Percentiles rank a stretch among this genome's conserved stretches.
Conservation (phyloP, 1,140 invertebrate genomes). For the Brachionus calyciflorus region DNA sequence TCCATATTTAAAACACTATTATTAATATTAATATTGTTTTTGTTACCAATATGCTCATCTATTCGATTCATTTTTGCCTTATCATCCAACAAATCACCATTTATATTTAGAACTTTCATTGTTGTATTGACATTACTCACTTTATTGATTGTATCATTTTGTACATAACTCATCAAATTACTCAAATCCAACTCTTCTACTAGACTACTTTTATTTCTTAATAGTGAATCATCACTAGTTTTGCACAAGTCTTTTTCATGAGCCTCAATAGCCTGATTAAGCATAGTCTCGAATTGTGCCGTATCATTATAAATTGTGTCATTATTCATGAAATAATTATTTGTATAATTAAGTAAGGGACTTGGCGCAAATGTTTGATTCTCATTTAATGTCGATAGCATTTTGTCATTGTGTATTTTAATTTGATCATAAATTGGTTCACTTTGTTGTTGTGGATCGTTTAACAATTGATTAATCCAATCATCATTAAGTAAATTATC, state of each 20-base stretch:
- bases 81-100: no score
- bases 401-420: constrained; percentile 8
- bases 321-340: neutral
- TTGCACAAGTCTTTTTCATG: constrained; percentile 8
- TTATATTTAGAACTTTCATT: no score
- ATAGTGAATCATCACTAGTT: neutral
- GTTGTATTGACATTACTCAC: no score
- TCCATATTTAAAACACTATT: neutral
- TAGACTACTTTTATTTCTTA: no score
- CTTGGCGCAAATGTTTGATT: constrained; percentile 9
- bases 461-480: neutral
- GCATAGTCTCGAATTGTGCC: constrained; percentile 5
- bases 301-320: constrained; percentile 13
- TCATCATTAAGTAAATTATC: neutral
- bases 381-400: neutral
- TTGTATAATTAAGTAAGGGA: neutral
- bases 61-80: no score
- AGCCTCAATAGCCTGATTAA: neutral
- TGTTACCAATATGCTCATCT: neutral
- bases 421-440: constrained; percentile 1
- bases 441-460: neutral
- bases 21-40: neutral
- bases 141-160: no score
- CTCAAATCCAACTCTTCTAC: neutral
- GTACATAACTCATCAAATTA: no score